Evolutionary conservation across 2,888 invertebrate species (phyloP), one percentile per base, ranked within the genome.

Genomic region (Plebejus argus): DNA sequence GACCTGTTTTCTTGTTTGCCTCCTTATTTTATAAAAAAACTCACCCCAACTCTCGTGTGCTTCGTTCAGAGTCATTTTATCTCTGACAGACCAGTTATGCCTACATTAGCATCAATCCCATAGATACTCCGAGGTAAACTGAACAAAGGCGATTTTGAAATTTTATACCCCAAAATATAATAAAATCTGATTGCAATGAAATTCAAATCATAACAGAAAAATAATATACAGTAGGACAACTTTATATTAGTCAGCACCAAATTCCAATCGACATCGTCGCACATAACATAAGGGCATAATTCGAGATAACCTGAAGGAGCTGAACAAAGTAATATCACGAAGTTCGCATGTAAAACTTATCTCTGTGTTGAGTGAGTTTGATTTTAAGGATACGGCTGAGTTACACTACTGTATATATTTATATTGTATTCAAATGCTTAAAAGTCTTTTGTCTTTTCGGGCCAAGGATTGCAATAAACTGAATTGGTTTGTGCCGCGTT

Each of bases 381-480:
- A 53, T 53, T 53, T 18, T 0, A 53, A 0, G 53, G 53, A 53
- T 53, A 53, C 1, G 53, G 53, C 1, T 18, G 53, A 53, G 49
- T 1, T 53, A 18, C 1, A 53, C 53, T 53, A 53, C 53, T 53
- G 53, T 5, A 18, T 53, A 53, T 53, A 53, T 53, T 53, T 53
- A 53, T 53, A 53, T 53, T 53, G 15, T 53, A 15, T 15, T 18
- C 66, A 66, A 66, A 66, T 28, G 28, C 4, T 33, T 66, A 66
- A 28, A 28, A 28, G 28, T 12, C 66, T 33, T 66, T 66, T 66
- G 66, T 66, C 66, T 74, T 74, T 74, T 15, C n/a, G 74, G 74
- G 74, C 45, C 74, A 74, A 74, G 74, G 74, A 33, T 1, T 18
- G 18, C 49, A 74, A 74, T 74, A 74, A 74, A 74, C 28, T 10